phyloP scores from a whole-genome alignment of 2,113 vertebrate species.

The Alligator sinensis region DNA sequence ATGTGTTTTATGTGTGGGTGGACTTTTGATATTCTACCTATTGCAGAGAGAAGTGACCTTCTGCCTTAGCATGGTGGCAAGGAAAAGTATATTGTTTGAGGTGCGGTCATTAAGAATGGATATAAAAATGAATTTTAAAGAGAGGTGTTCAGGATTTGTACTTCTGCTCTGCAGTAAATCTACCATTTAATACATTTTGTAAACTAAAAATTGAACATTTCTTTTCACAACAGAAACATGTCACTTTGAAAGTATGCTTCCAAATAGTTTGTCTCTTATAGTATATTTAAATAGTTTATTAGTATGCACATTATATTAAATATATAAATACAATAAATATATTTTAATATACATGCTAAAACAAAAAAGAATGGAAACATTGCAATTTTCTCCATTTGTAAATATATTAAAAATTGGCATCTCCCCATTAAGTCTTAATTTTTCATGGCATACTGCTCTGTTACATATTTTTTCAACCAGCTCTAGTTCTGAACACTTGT shows the following conservation, averaged over 20 bases:
- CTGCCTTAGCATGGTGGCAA: accelerated
- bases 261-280: neutral
- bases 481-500: neutral
- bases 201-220: too few species aligned
- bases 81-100: neutral
- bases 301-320: neutral
- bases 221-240: neutral
- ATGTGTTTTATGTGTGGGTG: neutral
- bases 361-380: neutral
- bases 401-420: neutral
- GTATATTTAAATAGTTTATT: neutral
- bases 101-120: neutral
- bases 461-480: neutral
- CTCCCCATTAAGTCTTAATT: neutral
- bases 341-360: neutral
- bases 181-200: too few species aligned
- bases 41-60: neutral
- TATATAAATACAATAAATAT: neutral
- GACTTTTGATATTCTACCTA: neutral
- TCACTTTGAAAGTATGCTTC: too few species aligned
- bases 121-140: neutral
- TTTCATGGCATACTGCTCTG: neutral
- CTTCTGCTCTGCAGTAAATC: too few species aligned
- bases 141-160: too few species aligned
- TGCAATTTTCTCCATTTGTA: neutral